Percentiles rank a stretch among this genome's conserved stretches.
phyloP scores from a whole-genome alignment of 2,113 vertebrate genomes.

The Oryzias curvinotus region DNA sequence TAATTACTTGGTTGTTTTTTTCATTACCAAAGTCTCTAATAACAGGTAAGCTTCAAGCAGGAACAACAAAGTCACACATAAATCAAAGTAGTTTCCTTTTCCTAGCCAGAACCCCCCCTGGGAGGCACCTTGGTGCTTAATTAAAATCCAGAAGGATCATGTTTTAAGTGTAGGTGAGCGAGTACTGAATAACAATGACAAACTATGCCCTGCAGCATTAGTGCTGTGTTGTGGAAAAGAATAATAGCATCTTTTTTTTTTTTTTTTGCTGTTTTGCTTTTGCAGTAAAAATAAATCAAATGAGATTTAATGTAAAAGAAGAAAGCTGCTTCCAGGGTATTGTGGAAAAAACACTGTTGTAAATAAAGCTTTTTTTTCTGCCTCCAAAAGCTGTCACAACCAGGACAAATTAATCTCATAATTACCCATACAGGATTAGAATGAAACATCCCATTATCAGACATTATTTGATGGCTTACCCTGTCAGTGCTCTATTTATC shows the following conservation, averaged over 20 bases:
- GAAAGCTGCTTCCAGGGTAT: conserved; percentile 30
- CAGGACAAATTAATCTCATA: conserved; percentile 72
- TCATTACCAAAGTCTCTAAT: conserved; percentile 66
- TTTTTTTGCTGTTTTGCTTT: neutral
- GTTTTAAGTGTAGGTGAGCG: conserved; percentile 82
- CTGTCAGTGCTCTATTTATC: conserved; percentile 45
- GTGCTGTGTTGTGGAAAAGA: conserved; percentile 62
- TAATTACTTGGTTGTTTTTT: conserved; percentile 65
- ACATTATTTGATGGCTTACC: conserved; percentile 67
- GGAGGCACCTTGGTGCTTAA: conserved; percentile 81
- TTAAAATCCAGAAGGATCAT: conserved; percentile 85
- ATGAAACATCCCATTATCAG: conserved; percentile 70
- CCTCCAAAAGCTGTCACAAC: conserved; percentile 62
- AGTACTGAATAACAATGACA: conserved; percentile 81
- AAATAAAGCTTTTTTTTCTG: conserved; percentile 57
- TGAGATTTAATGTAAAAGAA: conserved; percentile 60
- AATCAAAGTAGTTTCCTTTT: conserved; percentile 81
- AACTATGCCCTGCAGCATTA: conserved; percentile 74
- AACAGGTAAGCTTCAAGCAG: conserved; percentile 75
- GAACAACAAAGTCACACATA: conserved; percentile 79
- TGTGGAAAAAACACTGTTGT: conserved; percentile 40
- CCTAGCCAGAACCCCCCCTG: conserved; percentile 75
- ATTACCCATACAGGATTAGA: conserved; percentile 72
- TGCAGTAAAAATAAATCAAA: conserved; percentile 54
- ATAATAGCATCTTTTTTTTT: conserved; percentile 52